Base-by-base conservation (phyloP, 2,888 invertebrate species). In the Parasteatoda lunata region DNA sequence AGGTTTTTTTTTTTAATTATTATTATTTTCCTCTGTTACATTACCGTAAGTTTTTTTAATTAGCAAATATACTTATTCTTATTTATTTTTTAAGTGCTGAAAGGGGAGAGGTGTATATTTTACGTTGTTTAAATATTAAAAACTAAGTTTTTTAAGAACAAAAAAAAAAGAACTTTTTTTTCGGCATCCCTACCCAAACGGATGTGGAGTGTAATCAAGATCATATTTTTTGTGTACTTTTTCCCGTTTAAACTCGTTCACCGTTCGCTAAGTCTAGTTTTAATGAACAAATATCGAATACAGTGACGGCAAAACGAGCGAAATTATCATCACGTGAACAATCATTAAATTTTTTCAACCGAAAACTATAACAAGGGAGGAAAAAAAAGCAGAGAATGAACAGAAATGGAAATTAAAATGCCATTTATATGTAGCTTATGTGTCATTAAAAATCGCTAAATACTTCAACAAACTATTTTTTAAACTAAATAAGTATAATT, bases 31-130 rank as follows among this genome's bases (percentile, higher is more conserved):
- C n/a, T 13, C 5, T 30, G 49, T 49, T 48, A 64, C 48, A 64
- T 76, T 68, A 47, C 4, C 70, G 13, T 15, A 69, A 15, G 68
- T 75, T 84, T 79, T 80, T 84, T 79, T 79, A 84, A 84, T 84
- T 84, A 79, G 84, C 59, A 79, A 52, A 66, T 66, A 59, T 77
- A 77, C 52, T 84, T 84, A 30, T 30, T 30, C 30, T 30, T 30
- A 30, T 30, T 9, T 59, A 59, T 59, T 59, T 59, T 54, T 59
- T 59, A 13, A 13, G n/a, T n/a, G 8, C 59, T 59, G 4, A 59
- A 59, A 69, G 69, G 71, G 82, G 30, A 52, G 7, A 49, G 78
- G 78, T 45, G 73, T 70, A 79, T 84, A 75, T 84, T 84, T 79
- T 59, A 66, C 75, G 65, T 84, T 69, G 65, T 84, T 72, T 52